Evolutionary conservation across 1,140 invertebrate species (phyloP).

Genomic region (Drosophila truncata): DNA sequence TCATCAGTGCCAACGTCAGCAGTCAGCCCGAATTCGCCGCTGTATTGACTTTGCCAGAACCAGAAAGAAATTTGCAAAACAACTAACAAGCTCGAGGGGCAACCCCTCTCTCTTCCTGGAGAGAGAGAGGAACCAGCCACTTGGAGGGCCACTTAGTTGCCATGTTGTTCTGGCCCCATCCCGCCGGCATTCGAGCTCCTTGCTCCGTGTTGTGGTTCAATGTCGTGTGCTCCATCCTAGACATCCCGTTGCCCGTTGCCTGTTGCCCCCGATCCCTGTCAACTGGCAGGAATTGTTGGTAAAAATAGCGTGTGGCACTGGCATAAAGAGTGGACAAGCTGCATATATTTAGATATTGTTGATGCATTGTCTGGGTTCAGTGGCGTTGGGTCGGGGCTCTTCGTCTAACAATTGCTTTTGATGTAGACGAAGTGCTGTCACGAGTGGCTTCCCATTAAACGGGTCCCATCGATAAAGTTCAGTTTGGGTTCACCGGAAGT

Average conservation of each 20-base stretch:
- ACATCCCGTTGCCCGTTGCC: conserved; percentile 26
- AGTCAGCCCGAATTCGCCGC: conserved; percentile 46
- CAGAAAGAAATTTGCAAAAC: conserved; percentile 45
- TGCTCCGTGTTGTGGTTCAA: conserved; percentile 64
- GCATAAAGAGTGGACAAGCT: conserved; percentile 69
- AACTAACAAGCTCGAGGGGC: conserved; percentile 58
- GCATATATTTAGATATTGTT: conserved; percentile 78
- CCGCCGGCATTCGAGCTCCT: conserved; percentile 11
- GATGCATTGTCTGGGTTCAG: conserved; percentile 67
- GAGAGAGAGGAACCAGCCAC: conserved; percentile 41
- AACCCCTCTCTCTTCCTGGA: conserved; percentile 14
- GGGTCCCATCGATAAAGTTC: conserved; percentile 41
- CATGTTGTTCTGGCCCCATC: conserved; percentile 53
- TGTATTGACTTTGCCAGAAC: conserved; percentile 52
- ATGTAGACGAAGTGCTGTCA: conserved; percentile 43
- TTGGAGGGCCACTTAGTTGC: conserved; percentile 76
- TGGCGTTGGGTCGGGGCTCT: conserved; percentile 15
- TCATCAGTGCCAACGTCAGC: conserved; percentile 71
- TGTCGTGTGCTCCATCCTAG: conserved; percentile 57
- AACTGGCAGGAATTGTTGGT: conserved; percentile 81
- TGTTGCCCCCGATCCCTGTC: conserved; percentile 67
- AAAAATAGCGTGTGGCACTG: conserved; percentile 81
- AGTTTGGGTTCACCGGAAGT: conserved; percentile 40
- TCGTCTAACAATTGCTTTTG: conserved; percentile 40
- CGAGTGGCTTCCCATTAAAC: conserved; percentile 45